Evolutionary conservation across 2,888 invertebrate genomes (phyloP), one percentile per base, ranked within the genome.

Genomic region (Ditylenchus weischeri): DNA sequence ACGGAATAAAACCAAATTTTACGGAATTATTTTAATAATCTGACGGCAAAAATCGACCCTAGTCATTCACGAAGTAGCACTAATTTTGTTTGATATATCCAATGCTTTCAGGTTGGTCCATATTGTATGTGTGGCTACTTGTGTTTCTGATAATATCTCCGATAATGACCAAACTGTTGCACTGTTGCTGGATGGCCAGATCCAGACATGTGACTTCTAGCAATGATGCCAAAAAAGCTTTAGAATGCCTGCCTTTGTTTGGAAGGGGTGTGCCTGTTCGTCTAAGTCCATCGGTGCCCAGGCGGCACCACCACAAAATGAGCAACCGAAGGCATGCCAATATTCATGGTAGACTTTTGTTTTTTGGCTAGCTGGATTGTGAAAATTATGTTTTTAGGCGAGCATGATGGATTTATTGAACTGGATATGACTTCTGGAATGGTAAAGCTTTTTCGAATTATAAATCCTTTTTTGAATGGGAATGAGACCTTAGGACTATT

Each of bases 361-460:
- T 43, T 15, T 43, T 43, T 43, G 43, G 13, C 43, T 43, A 43
- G 15, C 5, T 43, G 1, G 1, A 43, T 15, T 43, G 43, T 43
- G 11, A 13, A 29, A 50, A 10, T 7, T 29, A 15, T 54, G 10
- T 18, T 54, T 54, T 54, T 8, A 54, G 54, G 54, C 13, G 54
- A 54, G n/a, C 11, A 29, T 54, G 54, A 54, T 54, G 54, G 54
- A 2, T 54, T 54, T 29, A 54, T 54, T 21, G 54, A 54, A 13
- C 23, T 54, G 21, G 21, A 21, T 23, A 18, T 54, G n/a, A 54
- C 54, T 21, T 54, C 54, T 21, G 54, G 54, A 54, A 54, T 54
- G 54, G 29, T 29, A 29, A 29, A 29, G 29, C 5, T 29, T 29
- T n/a, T n/a, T n/a, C n/a, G n/a, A n/a, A n/a, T n/a, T n/a, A n/a